Evolutionary conservation across 2,888 invertebrate species (phyloP).

Genomic region (Tipula unca): DNA sequence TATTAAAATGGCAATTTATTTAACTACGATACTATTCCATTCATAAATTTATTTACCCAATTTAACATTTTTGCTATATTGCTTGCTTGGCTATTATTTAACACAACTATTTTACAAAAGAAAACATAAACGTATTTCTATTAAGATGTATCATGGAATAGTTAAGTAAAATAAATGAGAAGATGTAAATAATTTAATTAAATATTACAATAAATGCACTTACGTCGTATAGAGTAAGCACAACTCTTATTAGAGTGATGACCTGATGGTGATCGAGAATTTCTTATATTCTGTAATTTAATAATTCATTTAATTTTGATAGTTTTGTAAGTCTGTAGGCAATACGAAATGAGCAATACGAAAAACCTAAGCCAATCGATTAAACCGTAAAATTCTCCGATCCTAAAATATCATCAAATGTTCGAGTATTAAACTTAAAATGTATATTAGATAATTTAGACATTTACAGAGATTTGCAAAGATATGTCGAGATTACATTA

Average conservation of each 20-base stretch:
- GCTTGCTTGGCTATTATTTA: not conserved
- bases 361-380: no score
- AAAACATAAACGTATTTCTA: not conserved
- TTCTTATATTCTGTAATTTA: not conserved
- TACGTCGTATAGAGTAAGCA: not conserved
- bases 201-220: not conserved
- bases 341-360: no score
- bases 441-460: no score
- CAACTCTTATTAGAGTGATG: not conserved
- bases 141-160: not conserved
- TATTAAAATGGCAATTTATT: not conserved
- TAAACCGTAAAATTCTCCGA: no score
- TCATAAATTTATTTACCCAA: not conserved
- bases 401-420: no score
- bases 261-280: not conserved
- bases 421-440: no score
- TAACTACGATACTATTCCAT: not conserved
- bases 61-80: not conserved
- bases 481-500: no score
- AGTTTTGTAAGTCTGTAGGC: no score
- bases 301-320: no score
- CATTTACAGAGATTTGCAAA: no score
- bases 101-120: not conserved
- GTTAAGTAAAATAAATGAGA: not conserved
- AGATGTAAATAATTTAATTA: not conserved